phyloP scores from a whole-genome alignment of 2,888 invertebrate species.

The Acleris cristana region DNA sequence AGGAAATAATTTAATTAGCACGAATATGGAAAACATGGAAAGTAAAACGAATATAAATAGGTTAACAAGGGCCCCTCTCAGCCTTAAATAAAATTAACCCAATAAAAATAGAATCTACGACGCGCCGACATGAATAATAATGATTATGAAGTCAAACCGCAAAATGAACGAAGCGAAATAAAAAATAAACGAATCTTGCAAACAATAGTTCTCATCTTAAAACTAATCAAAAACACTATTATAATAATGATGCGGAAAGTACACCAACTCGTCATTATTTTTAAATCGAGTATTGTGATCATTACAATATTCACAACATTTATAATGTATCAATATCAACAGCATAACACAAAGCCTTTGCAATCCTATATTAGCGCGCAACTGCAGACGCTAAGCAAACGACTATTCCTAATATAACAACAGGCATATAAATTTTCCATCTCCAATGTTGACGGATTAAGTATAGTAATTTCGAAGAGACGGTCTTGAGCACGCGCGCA shows the following conservation, averaged over 20 bases:
- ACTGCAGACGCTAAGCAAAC: neutral
- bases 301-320: neutral
- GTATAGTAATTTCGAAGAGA: conserved; percentile 6
- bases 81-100: neutral
- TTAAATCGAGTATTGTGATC: neutral
- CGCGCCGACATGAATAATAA: neutral
- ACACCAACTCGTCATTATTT: neutral
- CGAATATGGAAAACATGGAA: too few species aligned
- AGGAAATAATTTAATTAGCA: neutral
- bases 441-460: conserved; percentile 7
- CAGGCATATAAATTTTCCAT: neutral
- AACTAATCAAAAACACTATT: conserved; percentile 3
- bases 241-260: conserved; percentile 1
- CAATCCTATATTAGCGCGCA: neutral
- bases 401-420: neutral
- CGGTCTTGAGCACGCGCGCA: conserved; percentile 1
- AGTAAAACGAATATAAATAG: too few species aligned
- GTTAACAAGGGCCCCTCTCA: too few species aligned
- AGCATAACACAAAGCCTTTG: neutral
- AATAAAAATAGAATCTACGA: neutral
- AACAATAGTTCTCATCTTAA: neutral
- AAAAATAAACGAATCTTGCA: neutral
- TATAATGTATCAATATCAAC: too few species aligned
- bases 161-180: neutral
- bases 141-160: neutral